phyloP scores from a whole-genome alignment of 2,113 vertebrate species.

The Nycticryphes semicollaris region DNA sequence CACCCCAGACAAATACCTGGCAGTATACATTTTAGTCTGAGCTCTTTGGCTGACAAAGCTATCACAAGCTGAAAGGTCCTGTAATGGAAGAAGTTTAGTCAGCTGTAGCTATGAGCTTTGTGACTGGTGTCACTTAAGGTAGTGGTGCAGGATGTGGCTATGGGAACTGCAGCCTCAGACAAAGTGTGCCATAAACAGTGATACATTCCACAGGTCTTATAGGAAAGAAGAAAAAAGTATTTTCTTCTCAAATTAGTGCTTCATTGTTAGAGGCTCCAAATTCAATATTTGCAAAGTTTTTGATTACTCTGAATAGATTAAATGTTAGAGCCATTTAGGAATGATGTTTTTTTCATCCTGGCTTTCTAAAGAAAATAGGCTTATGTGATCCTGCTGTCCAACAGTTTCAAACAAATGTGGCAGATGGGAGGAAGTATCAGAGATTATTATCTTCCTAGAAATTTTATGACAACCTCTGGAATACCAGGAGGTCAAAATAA shows the following conservation, averaged over 20 bases:
- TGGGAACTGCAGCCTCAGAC: neutral
- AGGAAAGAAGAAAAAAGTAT: neutral
- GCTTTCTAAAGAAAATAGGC: neutral
- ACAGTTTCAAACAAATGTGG: neutral
- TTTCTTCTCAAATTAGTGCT: neutral
- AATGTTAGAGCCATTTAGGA: neutral
- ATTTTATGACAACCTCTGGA: neutral
- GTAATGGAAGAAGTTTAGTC: constrained; percentile 34
- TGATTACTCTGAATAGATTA: neutral
- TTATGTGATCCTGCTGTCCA: rapidly evolving
- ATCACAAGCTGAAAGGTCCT: neutral
- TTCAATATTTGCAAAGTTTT: neutral
- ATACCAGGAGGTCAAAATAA: neutral
- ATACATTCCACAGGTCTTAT: neutral
- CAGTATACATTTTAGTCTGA: neutral
- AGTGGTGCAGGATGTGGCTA: neutral
- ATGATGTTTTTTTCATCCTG: neutral
- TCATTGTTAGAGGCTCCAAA: neutral
- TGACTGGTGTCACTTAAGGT: neutral
- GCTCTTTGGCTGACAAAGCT: constrained; percentile 30
- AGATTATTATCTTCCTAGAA: neutral
- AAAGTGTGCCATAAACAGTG: neutral
- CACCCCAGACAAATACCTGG: constrained; percentile 25
- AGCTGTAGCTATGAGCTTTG: neutral
- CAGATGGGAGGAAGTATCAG: neutral